Conservation (phyloP, 2,113 vertebrate genomes). For the Oryzias woworae region DNA sequence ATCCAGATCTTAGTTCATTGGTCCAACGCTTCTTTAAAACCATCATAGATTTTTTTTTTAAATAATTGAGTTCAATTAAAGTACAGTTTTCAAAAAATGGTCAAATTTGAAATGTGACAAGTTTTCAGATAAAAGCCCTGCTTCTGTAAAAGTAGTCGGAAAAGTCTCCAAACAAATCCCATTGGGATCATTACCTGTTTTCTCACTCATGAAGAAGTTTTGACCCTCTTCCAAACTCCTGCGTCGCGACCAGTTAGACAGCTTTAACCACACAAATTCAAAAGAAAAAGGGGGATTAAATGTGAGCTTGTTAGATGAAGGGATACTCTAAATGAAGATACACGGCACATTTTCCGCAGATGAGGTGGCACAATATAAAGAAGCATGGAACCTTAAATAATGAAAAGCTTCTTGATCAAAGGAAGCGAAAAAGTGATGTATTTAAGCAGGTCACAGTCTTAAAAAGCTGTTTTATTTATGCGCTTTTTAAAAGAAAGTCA, state of each 20-base stretch:
- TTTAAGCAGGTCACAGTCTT: constrained; percentile 85
- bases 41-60: no score
- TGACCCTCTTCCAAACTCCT: constrained; percentile 45
- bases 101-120: constrained; percentile 36
- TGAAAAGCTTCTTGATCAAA: constrained; percentile 77
- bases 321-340: constrained; percentile 69
- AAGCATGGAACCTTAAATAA: constrained; percentile 64
- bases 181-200: constrained; percentile 63
- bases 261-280: constrained; percentile 49
- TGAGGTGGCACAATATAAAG: constrained; percentile 60
- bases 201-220: constrained; percentile 66
- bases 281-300: constrained; percentile 33
- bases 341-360: constrained; percentile 59
- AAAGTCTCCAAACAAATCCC: constrained; percentile 74
- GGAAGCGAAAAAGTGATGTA: constrained; percentile 62
- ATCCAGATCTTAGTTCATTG: no score
- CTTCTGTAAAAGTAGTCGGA: constrained; percentile 52
- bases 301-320: constrained; percentile 40
- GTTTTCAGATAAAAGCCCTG: constrained; percentile 65
- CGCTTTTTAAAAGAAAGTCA: constrained; percentile 86
- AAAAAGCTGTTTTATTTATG: constrained; percentile 94
- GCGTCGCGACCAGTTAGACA: constrained; percentile 33
- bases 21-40: no score
- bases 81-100: no score
- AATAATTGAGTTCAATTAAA: no score